Percentiles rank a stretch among this genome's conserved stretches.
phyloP scores from a whole-genome alignment of 2,113 vertebrate species.

The Cyanoderma ruficeps region DNA sequence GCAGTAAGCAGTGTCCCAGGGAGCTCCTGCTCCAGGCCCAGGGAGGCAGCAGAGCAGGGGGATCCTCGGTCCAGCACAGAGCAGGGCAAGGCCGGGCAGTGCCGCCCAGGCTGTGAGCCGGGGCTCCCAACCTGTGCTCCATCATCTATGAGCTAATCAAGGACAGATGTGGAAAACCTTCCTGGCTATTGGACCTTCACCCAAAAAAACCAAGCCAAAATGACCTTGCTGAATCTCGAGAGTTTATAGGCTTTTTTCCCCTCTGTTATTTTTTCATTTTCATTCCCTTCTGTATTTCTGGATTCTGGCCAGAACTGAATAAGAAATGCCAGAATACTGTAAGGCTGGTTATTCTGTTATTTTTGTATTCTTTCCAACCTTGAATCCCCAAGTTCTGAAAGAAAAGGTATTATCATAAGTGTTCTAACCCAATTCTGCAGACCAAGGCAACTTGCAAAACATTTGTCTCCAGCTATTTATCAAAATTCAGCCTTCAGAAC shows the following conservation, averaged over 20 bases:
- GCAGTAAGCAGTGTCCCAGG: background rate
- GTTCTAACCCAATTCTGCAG: background rate
- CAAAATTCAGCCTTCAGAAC: background rate
- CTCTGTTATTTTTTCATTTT: conserved; percentile 31
- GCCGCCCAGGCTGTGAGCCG: background rate
- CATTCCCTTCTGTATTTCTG: background rate
- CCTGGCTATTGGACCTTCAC: background rate
- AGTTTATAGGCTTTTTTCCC: background rate
- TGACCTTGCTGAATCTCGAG: background rate
- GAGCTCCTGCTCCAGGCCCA: background rate
- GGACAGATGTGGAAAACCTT: background rate
- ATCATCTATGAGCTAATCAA: background rate
- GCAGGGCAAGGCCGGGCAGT: background rate
- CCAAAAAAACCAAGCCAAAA: background rate
- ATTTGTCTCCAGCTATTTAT: background rate
- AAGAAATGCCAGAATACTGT: background rate
- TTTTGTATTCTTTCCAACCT: conserved; percentile 39
- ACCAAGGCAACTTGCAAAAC: conserved; percentile 3
- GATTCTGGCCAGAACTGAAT: background rate
- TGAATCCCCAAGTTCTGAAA: background rate
- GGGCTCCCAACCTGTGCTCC: background rate
- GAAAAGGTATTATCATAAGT: background rate
- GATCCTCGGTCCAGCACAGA: background rate
- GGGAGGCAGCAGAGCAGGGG: background rate
- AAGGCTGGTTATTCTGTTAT: conserved; percentile 23